Percentiles rank a stretch among this genome's conserved stretches.
These are phyloP conservation scores for Apeltes quadracus DNA, from an alignment of 2,113 vertebrate genomes.

Conservation along the genomic window DNA sequence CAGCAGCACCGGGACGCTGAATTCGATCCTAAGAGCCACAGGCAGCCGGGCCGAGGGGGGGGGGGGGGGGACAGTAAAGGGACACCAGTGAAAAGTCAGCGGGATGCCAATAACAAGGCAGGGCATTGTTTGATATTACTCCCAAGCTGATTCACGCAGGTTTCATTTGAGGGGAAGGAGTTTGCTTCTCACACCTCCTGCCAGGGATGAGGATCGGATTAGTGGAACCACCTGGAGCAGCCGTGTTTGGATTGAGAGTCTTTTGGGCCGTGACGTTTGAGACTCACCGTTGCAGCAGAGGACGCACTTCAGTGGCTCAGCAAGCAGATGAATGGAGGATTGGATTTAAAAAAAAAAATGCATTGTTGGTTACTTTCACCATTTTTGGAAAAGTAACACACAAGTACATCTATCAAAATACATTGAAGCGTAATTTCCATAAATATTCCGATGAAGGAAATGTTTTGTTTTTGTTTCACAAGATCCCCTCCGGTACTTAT, in stretches of 20 bases:
- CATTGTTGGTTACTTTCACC: neutral
- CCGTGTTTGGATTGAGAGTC: slow-evolving; percentile 29
- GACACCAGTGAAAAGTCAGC: slow-evolving; percentile 50
- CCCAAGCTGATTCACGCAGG: slow-evolving; percentile 25
- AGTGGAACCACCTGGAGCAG: slow-evolving; percentile 42
- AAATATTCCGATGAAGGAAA: slow-evolving; percentile 10
- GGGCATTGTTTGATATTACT: slow-evolving; percentile 49
- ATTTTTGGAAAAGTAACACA: neutral
- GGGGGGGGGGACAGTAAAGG: slow-evolving; percentile 34
- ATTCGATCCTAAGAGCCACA: slow-evolving; percentile 51
- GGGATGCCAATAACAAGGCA: slow-evolving; percentile 38
- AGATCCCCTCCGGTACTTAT: slow-evolving; percentile 32
- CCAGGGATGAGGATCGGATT: slow-evolving; percentile 31
- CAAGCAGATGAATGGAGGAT: neutral
- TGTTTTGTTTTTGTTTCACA: slow-evolving; percentile 16
- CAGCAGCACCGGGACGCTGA: slow-evolving; percentile 33
- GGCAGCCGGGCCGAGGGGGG: slow-evolving; percentile 8
- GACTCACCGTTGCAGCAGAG: slow-evolving; percentile 5
- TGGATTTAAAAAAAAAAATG: neutral
- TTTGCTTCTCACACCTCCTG: slow-evolving; percentile 34
- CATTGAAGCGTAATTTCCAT: slow-evolving; percentile 5
- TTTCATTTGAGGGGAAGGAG: slow-evolving; percentile 32
- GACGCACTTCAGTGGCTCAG: neutral
- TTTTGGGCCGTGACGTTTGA: slow-evolving; percentile 13
- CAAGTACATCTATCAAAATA: slow-evolving; percentile 3